Conservation (phyloP, 2,888 invertebrate genomes). For the Ophion slaviceki region DNA sequence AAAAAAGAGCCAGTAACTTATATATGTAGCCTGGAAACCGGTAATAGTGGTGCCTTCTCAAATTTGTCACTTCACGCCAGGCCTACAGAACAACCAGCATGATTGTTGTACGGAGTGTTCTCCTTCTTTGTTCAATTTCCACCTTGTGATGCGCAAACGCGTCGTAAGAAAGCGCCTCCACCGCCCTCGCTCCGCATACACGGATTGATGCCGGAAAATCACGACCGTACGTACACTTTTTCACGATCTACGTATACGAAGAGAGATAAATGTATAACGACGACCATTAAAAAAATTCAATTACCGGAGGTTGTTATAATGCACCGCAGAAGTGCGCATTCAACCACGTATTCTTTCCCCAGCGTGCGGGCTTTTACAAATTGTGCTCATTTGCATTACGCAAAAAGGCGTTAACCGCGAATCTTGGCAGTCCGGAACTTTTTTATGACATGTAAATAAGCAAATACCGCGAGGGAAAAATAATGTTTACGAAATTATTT, state of each 20-base stretch:
- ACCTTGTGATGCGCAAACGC: too few relatives aligned
- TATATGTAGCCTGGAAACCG: too few relatives aligned
- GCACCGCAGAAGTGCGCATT: conserved; percentile 39
- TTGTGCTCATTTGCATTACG: conserved; percentile 65
- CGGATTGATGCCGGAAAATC: conserved; percentile 10
- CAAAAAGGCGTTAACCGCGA: conserved; percentile 55
- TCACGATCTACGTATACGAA: conserved; percentile 1
- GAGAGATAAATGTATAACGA: conserved; percentile 50
- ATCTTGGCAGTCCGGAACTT: conserved; percentile 52
- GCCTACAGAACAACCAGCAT: too few relatives aligned
- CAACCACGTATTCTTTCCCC: conserved; percentile 4
- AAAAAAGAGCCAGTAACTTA: neutral
- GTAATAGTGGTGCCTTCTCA: too few relatives aligned
- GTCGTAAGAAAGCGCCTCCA: neutral
- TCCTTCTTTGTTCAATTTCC: too few relatives aligned
- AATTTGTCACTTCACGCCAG: too few relatives aligned
- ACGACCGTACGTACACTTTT: conserved; percentile 21
- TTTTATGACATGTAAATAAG: conserved; percentile 60
- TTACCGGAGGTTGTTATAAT: conserved; percentile 39
- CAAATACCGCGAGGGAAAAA: conserved; percentile 22
- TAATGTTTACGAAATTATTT: conserved; percentile 50
- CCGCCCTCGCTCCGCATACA: neutral
- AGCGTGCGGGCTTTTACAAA: conserved; percentile 50
- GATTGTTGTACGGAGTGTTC: too few relatives aligned
- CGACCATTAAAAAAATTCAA: conserved; percentile 59